Base-by-base conservation (phyloP, 2,888 invertebrate genomes). In the Pachydiplax longipennis region DNA sequence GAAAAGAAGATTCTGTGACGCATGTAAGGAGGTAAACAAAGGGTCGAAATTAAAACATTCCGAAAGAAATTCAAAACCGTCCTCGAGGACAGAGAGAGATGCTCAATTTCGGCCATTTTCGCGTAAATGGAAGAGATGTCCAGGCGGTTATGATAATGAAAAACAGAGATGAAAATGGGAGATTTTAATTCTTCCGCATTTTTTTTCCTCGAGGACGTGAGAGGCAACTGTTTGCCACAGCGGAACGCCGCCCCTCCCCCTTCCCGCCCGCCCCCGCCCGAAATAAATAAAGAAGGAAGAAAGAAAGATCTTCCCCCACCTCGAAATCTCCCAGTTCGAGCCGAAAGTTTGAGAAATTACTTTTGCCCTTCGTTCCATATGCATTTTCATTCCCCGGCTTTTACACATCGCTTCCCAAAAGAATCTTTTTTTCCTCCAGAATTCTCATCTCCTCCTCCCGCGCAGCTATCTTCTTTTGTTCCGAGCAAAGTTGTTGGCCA, bases 291-390 rank as follows among this genome's bases (percentile, higher is more conserved):
- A 61, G 37, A 87, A 65, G 31, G 37, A 87, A 87, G 35, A 58
- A 44, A 37, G 58, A 35, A 61, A n/a, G 65, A 8, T 22, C 22
- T 0, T 25, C 83, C 83, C 15, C 83, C 31, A n/a, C 81, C 40
- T 31, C 40, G n/a, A 15, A 53, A 12, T n/a, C 87, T 35, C n/a
- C n/a, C n/a, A 18, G 37, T 37, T 31, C n/a, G 87, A 87, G 87
- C 61, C 87, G 61, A 87, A 87, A 87, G 87, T 87, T 87, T 87
- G 87, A 87, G 87, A 87, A 87, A 87, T 87, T 87, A 87, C 87
- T 87, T 87, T 87, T 87, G 73, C 87, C 87, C 61, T 87, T 87
- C 87, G 87, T 87, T 87, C 87, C 87, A 87, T 87, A 87, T 87
- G 87, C 87, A 87, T 87, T 87, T 87, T 37, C 87, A 87, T 87